These are phyloP conservation scores for Fissipunctia ypsillon DNA, from an alignment of 2,888 invertebrate species.

Conservation along the genomic window DNA sequence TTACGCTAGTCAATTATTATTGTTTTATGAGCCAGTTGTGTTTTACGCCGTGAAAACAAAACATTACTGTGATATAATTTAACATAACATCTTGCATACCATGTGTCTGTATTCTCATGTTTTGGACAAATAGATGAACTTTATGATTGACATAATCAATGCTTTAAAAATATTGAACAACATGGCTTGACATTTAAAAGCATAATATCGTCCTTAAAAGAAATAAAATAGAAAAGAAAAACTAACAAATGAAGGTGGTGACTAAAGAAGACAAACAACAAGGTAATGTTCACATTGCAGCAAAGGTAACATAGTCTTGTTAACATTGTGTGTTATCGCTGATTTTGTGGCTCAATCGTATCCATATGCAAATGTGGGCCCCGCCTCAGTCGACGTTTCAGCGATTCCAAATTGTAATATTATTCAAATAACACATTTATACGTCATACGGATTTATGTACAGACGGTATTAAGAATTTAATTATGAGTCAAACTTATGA, in stretches of 20 bases:
- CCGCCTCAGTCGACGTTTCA: constrained; percentile 71
- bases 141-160: not conserved
- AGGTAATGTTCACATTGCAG: not conserved
- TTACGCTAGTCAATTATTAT: too few relatives aligned
- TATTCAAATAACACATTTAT: constrained; percentile 81
- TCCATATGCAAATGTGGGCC: constrained; percentile 77
- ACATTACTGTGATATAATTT: too few relatives aligned
- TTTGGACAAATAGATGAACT: too few relatives aligned
- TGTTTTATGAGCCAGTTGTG: not conserved
- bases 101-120: too few relatives aligned
- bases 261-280: not conserved
- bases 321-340: not conserved
- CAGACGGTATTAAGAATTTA: constrained; percentile 74
- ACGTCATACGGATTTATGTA: constrained; percentile 77
- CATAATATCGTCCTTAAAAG: not conserved
- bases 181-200: not conserved
- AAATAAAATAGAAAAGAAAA: not conserved
- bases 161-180: not conserved
- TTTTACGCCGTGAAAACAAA: not conserved
- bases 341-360: constrained; percentile 43
- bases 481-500: constrained; percentile 69
- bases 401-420: constrained; percentile 80
- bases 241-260: not conserved
- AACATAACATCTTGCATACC: too few relatives aligned
- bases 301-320: not conserved